Base-by-base conservation (phyloP, 2,888 invertebrate genomes). In the Callyntrura sp. region DNA sequence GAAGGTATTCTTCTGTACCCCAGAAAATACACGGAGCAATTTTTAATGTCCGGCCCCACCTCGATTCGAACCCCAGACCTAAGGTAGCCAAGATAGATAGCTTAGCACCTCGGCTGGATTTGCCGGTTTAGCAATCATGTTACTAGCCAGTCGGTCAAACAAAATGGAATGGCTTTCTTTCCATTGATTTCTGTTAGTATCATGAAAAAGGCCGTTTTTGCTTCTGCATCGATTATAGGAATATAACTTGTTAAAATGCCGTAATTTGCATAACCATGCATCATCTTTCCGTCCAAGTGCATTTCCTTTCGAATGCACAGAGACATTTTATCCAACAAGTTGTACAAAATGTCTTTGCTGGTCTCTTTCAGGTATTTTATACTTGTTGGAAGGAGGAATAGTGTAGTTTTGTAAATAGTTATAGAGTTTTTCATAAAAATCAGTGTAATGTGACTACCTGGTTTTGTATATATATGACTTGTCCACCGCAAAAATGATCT, bases 271-370 rank as follows among this genome's bases (percentile, higher is more conserved):
- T 6, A 73, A 0, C 73, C 73, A 20, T 73, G 48, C 28, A 68
- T 68, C 6, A 2, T 9, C 0, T n/a, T 17, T 17, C 73, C 73
- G n/a, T 45, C 73, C 17, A 12, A 48, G 1, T n/a, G 14, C 0
- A 73, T 43, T 14, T 73, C 45, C 17, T 17, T 48, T 9, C 73
- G 17, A 4, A 45, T 43, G 12, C 17, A 8, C 0, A 73, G n/a
- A n/a, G n/a, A n/a, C n/a, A n/a, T 20, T 48, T 73, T 45, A 73
- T 73, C 73, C 11, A 73, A 73, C 6, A 35, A 35, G 35, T 73
- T 73, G 45, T 73, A 73, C 4, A 73, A 2, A 17, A 14, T 14
- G 0, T 11, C 12, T 17, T 73, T 73, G 17, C n/a, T 23, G 17
- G n/a, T 17, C 17, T 65, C 6, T 12, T 6, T 2, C 4, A 65